Percentiles rank a stretch among this genome's conserved stretches.
Evolutionary conservation across 2,888 invertebrate genomes (phyloP).

Genomic region (Dasypogon diadema): DNA sequence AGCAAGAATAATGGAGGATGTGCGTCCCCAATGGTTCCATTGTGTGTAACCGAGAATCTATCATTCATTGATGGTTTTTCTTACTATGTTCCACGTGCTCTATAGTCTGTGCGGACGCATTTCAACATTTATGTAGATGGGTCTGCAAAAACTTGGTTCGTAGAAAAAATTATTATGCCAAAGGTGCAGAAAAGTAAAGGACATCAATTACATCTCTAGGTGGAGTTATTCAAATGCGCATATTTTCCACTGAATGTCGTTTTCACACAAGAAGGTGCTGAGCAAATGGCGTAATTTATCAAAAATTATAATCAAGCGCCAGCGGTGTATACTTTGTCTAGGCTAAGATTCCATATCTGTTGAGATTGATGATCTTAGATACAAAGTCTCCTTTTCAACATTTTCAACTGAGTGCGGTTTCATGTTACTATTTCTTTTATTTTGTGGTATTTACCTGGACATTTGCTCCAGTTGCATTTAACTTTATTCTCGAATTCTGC

Average conservation of each 20-base stretch:
- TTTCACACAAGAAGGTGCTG: conserved; percentile 50
- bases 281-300: conserved; percentile 12
- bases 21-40: conserved; percentile 59
- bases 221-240: conserved; percentile 36
- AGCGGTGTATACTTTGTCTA: background rate
- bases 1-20: conserved; percentile 58
- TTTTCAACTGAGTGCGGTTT: background rate
- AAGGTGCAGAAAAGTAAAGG: conserved; percentile 43
- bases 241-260: conserved; percentile 51
- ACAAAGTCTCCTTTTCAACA: conserved; percentile 4
- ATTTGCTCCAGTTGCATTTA: no score
- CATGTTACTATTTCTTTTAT: no score
- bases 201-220: conserved; percentile 40
- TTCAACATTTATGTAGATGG: background rate
- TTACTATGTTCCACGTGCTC: conserved; percentile 18
- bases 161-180: conserved; percentile 1
- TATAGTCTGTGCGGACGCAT: conserved; percentile 5
- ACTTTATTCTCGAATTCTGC: no score
- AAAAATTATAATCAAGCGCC: background rate
- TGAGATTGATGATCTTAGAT: conserved; percentile 27
- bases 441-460: no score
- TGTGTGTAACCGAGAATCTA: conserved; percentile 57
- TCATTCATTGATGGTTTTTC: conserved; percentile 54
- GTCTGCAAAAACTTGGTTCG: background rate
- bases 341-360: background rate